Percentiles rank a stretch among this genome's conserved stretches.
phyloP scores from a whole-genome alignment of 2,113 vertebrate species.

The Formicarius rufipectus region DNA sequence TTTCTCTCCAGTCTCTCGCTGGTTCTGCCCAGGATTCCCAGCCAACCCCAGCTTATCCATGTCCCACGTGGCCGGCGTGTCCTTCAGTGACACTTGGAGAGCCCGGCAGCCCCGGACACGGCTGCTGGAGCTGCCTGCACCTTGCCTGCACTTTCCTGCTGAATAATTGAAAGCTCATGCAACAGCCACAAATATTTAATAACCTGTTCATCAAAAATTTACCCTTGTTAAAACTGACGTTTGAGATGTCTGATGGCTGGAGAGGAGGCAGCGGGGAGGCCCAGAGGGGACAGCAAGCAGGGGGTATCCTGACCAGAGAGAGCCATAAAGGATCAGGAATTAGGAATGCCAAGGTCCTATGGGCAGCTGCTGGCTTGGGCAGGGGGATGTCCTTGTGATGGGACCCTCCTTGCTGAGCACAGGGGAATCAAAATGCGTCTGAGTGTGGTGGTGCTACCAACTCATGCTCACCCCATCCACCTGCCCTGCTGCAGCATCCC shows the following conservation, averaged over 20 bases:
- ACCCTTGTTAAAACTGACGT: not conserved
- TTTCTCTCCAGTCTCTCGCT: not conserved
- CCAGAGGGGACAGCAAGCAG: not conserved
- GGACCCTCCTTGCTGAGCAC: not conserved
- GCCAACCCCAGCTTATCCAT: not conserved
- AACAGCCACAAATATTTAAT: constrained; percentile 58
- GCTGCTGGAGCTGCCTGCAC: not conserved
- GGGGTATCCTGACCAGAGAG: not conserved
- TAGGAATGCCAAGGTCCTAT: not conserved
- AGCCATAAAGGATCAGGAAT: not conserved
- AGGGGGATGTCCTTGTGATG: not conserved
- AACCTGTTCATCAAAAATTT: constrained; percentile 61
- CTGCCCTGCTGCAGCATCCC: not conserved
- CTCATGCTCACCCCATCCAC: not conserved
- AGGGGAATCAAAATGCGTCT: not conserved
- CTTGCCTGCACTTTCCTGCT: not conserved
- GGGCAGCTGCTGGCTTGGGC: not conserved
- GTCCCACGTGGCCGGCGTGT: not conserved
- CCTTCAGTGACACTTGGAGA: not conserved
- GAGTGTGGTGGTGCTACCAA: not conserved
- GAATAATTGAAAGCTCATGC: constrained; percentile 47
- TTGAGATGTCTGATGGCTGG: not conserved
- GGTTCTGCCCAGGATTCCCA: not conserved
- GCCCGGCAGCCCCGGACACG: not conserved
- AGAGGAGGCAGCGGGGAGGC: not conserved